phyloP scores from a whole-genome alignment of 2,113 vertebrate genomes.

The Willisornis vidua region DNA sequence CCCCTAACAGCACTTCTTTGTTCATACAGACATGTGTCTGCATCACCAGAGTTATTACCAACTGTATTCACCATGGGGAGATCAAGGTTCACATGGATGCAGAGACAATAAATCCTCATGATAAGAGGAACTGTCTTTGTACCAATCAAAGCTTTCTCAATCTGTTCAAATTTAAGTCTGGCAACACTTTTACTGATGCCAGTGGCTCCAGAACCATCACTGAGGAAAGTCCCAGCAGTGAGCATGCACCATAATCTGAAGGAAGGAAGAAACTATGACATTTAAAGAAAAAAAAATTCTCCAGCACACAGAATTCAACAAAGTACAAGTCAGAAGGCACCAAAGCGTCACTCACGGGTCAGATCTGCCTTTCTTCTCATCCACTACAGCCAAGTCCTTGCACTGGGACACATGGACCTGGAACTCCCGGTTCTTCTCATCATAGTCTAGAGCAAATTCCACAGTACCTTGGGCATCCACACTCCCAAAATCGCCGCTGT shows the following conservation, averaged over 20 bases:
- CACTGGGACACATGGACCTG: conserved; percentile 74
- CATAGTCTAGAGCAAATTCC: conserved; percentile 76
- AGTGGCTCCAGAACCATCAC: neutral
- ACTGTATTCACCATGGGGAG: neutral
- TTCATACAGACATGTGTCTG: neutral
- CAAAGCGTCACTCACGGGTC: conserved; percentile 69
- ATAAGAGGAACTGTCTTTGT: neutral
- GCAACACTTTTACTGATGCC: neutral
- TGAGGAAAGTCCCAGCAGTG: neutral
- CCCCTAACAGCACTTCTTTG: neutral
- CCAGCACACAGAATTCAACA: neutral
- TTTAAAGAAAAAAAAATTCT: neutral
- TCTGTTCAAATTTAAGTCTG: neutral
- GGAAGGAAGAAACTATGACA: neutral
- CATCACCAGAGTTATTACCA: neutral
- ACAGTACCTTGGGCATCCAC: conserved; percentile 73
- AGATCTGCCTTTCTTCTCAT: conserved; percentile 75
- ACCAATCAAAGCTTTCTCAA: neutral
- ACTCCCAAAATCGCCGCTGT: conserved; percentile 74
- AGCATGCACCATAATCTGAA: neutral
- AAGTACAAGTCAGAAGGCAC: neutral
- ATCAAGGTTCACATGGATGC: neutral
- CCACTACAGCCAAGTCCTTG: conserved; percentile 73
- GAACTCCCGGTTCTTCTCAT: conserved; percentile 74
- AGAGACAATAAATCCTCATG: neutral